Base-by-base conservation (phyloP, 2,888 invertebrate species). In the Aquatica leii region DNA sequence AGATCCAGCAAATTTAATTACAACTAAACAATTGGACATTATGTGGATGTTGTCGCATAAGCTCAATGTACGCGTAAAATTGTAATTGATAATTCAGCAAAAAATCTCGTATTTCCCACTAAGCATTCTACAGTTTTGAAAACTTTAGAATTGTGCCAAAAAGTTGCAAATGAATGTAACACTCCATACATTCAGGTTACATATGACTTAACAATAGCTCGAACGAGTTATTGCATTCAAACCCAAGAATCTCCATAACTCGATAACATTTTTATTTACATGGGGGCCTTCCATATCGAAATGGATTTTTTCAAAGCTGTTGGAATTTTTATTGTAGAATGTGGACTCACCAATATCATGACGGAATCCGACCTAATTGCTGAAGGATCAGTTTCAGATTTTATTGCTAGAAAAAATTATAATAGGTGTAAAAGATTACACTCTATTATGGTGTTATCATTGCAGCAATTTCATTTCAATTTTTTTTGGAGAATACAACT, bases 101-200 rank as follows among this genome's bases (percentile, higher is more conserved):
- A 71, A 69, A 66, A 61, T 78, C 57, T 69, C 67, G 1, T 77
- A 78, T 76, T 77, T 57, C 75, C 76, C 9, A 78, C 76, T 17
- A 69, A 71, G 58, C 48, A 69, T 65, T 67, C 71, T 1, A 62
- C 66, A 20, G 74, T 77, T 15, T 50, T 69, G 43, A 56, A 74
- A 73, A 76, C 76, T 59, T 49, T 76, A 49, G 49, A 73, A 65
- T 46, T 65, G 37, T 65, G 69, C 46, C 66, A 72, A 60, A 50
- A 71, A n/a, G 58, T 74, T 59, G 71, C 73, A 5, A 20, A 58
- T 5, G 72, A 75, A 64, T 73, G 69, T 63, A 14, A 66, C 50
- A 69, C 69, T 62, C 40, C 59, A 20, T 67, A 69, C 49, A 67
- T 68, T 9, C 62, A 67, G 31, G 49, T 75, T 6, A 74, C 75